phyloP scores from a whole-genome alignment of 1,140 invertebrate genomes.

The Pissodes strobi region DNA sequence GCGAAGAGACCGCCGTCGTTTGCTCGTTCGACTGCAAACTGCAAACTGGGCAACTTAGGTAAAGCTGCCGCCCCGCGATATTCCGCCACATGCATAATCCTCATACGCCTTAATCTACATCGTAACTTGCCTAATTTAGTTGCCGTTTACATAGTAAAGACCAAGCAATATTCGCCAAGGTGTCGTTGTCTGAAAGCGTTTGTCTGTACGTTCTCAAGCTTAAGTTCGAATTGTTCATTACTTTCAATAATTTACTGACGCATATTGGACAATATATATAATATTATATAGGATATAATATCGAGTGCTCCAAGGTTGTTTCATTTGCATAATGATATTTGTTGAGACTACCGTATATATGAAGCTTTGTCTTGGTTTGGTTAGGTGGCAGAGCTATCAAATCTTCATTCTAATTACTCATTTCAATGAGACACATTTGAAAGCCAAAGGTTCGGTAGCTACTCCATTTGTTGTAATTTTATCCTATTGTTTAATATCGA shows the following conservation, averaged over 20 bases:
- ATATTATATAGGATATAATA: too few relatives aligned
- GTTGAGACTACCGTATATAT: too few relatives aligned
- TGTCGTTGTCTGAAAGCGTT: slow-evolving; percentile 20
- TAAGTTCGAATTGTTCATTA: slow-evolving; percentile 15
- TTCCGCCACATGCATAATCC: slow-evolving; percentile 29
- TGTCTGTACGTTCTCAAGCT: slow-evolving; percentile 17
- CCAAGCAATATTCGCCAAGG: slow-evolving; percentile 23
- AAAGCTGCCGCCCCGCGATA: slow-evolving; percentile 23
- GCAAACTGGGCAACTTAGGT: slow-evolving; percentile 25
- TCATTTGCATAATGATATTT: too few relatives aligned
- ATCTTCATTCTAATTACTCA: too few relatives aligned
- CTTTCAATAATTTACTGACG: background rate
- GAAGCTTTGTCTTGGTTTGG: too few relatives aligned
- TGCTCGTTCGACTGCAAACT: slow-evolving; percentile 19
- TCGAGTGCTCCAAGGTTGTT: too few relatives aligned
- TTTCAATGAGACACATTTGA: too few relatives aligned
- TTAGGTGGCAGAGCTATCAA: too few relatives aligned
- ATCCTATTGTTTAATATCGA: too few relatives aligned
- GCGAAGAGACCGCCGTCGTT: slow-evolving; percentile 18
- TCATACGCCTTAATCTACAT: slow-evolving; percentile 27
- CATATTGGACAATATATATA: background rate
- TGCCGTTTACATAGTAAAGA: slow-evolving; percentile 33
- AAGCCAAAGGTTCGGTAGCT: too few relatives aligned
- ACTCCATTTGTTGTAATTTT: too few relatives aligned
- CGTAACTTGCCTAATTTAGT: slow-evolving; percentile 32